Conservation (phyloP, 2,888 invertebrate genomes). For the Xanthorhoe designata region DNA sequence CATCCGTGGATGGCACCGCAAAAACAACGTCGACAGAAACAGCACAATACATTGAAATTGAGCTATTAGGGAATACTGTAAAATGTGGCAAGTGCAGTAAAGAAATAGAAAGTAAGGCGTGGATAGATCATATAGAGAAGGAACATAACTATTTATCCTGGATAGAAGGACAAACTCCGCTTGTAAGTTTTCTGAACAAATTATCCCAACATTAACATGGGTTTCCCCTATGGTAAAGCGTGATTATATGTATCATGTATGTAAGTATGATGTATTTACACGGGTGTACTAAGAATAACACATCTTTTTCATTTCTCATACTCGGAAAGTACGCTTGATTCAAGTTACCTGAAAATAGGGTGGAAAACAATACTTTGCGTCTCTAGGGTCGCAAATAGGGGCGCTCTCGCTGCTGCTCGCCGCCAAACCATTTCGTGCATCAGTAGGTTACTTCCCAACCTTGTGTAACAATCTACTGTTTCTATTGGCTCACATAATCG, state of each 20-base stretch:
- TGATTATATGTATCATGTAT: too few species aligned
- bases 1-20: conserved; percentile 7
- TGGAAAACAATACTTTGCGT: too few species aligned
- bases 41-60: conserved; percentile 13
- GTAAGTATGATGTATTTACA: too few species aligned
- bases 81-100: conserved; percentile 71
- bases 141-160: conserved; percentile 86
- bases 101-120: conserved; percentile 61
- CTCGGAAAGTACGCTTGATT: too few species aligned
- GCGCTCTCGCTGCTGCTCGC: too few species aligned
- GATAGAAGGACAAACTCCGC: conserved; percentile 77
- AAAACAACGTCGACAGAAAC: conserved; percentile 4
- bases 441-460: too few species aligned
- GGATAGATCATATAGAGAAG: conserved; percentile 79
- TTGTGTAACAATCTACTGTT: too few species aligned
- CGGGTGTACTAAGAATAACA: too few species aligned
- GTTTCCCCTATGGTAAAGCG: background rate
- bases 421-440: too few species aligned
- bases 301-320: too few species aligned
- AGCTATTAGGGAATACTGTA: conserved; percentile 28
- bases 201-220: background rate
- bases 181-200: conserved; percentile 69
- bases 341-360: too few species aligned
- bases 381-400: background rate
- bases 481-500: too few species aligned